Conservation (phyloP, 2,888 invertebrate species). For the Brenthis daphne region DNA sequence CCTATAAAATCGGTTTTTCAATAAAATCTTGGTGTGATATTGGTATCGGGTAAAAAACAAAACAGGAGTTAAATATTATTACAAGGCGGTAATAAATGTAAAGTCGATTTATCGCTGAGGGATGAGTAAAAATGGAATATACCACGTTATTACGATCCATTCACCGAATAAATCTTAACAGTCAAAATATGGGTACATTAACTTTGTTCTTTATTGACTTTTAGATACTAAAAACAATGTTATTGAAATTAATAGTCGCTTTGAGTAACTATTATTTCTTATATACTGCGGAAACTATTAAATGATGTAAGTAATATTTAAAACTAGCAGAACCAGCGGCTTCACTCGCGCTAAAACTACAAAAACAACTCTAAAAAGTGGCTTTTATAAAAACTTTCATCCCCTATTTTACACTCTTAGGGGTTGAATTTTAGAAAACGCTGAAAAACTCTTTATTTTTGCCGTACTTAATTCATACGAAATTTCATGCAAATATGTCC, state of each 20-base stretch:
- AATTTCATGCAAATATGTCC: too few relatives aligned
- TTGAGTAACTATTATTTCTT: neutral
- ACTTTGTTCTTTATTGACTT: conserved; percentile 26
- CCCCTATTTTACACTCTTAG: too few relatives aligned
- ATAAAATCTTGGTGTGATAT: conserved; percentile 62
- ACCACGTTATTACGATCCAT: conserved; percentile 37
- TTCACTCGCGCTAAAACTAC: too few relatives aligned
- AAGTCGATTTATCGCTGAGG: conserved; percentile 54
- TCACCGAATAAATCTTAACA: conserved; percentile 35
- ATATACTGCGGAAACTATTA: neutral
- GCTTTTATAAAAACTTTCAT: too few relatives aligned
- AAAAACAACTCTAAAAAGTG: too few relatives aligned
- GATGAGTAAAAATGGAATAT: conserved; percentile 49
- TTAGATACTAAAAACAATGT: conserved; percentile 19
- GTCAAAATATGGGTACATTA: conserved; percentile 30
- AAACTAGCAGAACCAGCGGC: too few relatives aligned
- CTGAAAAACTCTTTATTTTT: too few relatives aligned
- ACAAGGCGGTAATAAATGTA: conserved; percentile 54
- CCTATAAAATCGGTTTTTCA: conserved; percentile 64
- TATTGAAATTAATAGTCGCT: conserved; percentile 15
- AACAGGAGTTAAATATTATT: conserved; percentile 56
- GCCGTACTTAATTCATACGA: too few relatives aligned
- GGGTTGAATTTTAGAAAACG: too few relatives aligned
- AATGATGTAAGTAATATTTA: neutral
- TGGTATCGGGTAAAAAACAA: conserved; percentile 54